A percentile compares a stretch with the other conserved stretches of the same genome.
Conservation (phyloP, 1,140 invertebrate genomes). For the Ridgeia piscesae region DNA sequence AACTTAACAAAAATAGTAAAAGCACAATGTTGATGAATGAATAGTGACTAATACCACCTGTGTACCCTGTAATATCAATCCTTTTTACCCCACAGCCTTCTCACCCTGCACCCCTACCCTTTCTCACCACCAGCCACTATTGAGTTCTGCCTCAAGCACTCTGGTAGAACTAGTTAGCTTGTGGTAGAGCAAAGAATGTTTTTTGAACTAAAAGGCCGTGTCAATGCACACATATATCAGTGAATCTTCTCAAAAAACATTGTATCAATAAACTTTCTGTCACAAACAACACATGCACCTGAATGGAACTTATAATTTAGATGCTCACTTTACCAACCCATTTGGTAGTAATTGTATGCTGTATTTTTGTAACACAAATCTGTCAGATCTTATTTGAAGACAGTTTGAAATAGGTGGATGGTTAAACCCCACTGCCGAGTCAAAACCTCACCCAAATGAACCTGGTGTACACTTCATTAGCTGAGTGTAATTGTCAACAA, state of each 20-base stretch:
- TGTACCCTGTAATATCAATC: too few species aligned
- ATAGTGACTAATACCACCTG: too few species aligned
- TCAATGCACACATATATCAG: not conserved
- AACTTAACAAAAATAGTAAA: too few species aligned
- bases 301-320: not conserved
- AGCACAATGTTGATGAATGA: too few species aligned
- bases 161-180: too few species aligned
- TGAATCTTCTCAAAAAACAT: not conserved
- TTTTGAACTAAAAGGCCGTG: too few species aligned
- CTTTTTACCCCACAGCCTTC: too few species aligned
- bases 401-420: not conserved
- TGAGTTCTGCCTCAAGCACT: too few species aligned
- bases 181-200: too few species aligned
- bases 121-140: too few species aligned
- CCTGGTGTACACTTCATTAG: too few species aligned
- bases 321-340: not conserved
- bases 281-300: not conserved
- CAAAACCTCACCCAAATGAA: not conserved
- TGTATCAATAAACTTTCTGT: not conserved
- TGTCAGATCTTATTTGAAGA: not conserved
- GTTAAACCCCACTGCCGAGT: not conserved
- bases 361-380: not conserved
- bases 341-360: not conserved
- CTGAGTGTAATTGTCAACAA: not conserved
- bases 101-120: too few species aligned